These are phyloP conservation scores for Gibbula magus DNA, from an alignment of 2,888 invertebrate genomes.

Conservation along the genomic window DNA sequence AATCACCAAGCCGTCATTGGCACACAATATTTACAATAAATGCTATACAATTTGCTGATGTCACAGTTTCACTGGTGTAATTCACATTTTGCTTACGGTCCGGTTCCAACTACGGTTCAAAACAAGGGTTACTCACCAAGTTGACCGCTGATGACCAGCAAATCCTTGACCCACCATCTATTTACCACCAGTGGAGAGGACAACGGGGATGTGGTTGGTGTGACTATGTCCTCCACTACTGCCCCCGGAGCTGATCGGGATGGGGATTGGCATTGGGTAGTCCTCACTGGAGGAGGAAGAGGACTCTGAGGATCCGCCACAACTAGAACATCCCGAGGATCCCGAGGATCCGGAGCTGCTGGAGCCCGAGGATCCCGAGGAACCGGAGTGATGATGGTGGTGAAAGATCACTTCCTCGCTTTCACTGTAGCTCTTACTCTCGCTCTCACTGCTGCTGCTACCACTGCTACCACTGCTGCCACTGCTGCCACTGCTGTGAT, in stretches of 20 bases:
- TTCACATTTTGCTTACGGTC: too few species aligned
- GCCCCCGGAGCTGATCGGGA: background rate
- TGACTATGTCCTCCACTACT: background rate
- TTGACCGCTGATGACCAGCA: too few species aligned
- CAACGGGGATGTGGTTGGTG: background rate
- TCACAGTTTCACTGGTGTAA: too few species aligned
- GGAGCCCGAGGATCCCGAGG: background rate
- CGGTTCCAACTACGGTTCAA: too few species aligned
- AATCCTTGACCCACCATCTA: background rate
- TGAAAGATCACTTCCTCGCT: background rate
- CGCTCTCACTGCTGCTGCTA: background rate
- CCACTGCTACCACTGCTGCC: background rate
- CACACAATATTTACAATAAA: too few species aligned
- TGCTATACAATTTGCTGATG: too few species aligned
- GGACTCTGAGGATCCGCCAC: background rate
- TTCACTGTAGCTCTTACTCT: background rate
- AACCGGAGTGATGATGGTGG: background rate
- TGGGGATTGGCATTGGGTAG: background rate
- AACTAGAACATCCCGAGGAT: background rate
- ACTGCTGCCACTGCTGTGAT: background rate
- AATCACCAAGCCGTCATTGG: too few species aligned
- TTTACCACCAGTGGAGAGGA: background rate
- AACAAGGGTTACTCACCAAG: too few species aligned
- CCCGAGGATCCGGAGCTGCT: background rate
- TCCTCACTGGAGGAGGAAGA: background rate